phyloP scores from a whole-genome alignment of 2,888 invertebrate genomes.

The Trachelus stipa region DNA sequence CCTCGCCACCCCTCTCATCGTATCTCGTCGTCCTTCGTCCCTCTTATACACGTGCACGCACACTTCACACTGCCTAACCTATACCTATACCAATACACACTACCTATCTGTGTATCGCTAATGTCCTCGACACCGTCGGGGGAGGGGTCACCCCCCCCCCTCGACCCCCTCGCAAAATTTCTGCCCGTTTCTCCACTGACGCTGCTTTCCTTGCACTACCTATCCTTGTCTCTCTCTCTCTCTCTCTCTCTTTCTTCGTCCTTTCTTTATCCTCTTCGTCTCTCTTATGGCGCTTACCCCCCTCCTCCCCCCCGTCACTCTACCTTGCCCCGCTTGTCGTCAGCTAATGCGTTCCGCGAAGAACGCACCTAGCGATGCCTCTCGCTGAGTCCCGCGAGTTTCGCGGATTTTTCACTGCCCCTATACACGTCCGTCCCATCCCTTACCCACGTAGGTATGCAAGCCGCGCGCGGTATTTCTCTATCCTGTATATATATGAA shows the following conservation, averaged over 20 bases:
- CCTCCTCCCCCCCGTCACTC: not conserved
- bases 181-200: slow-evolving; percentile 18
- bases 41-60: slow-evolving; percentile 1
- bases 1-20: not conserved
- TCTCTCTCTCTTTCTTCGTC: slow-evolving; percentile 27
- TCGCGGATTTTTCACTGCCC: slow-evolving; percentile 2
- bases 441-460: not conserved
- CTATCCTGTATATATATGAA: not conserved
- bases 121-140: slow-evolving; percentile 9
- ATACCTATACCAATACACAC: not conserved
- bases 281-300: not conserved
- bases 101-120: not conserved
- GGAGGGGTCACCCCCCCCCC: slow-evolving; percentile 18
- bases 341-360: slow-evolving; percentile 24
- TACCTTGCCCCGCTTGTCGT: slow-evolving; percentile 11
- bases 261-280: slow-evolving; percentile 25
- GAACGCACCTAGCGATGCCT: not conserved
- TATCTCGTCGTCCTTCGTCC: slow-evolving; percentile 2
- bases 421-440: not conserved
- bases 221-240: slow-evolving; percentile 19
- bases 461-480: not conserved
- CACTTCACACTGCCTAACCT: not conserved
- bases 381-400: slow-evolving; percentile 4
- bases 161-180: not conserved
- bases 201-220: slow-evolving; percentile 17